phyloP scores from a whole-genome alignment of 2,888 invertebrate genomes.

The Tenthredo amoena region DNA sequence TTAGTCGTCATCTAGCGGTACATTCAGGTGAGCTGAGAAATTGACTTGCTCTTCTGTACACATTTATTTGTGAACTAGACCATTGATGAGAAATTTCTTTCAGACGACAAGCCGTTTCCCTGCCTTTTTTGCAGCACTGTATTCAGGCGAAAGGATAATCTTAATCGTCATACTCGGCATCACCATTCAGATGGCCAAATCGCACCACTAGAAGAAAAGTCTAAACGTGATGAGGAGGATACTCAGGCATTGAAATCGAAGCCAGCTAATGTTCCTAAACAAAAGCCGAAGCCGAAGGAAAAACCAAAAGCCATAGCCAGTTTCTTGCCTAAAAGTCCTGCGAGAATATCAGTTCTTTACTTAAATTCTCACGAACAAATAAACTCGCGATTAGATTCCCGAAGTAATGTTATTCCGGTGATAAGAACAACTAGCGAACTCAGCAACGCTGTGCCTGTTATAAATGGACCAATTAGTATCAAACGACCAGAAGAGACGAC shows the following conservation, averaged over 20 bases:
- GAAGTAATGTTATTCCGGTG: constrained; percentile 71
- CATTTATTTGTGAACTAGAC: background rate
- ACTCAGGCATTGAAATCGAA: background rate
- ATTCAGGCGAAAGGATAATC: constrained; percentile 89
- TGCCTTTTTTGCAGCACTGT: constrained; percentile 86
- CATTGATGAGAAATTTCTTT: constrained; percentile 61
- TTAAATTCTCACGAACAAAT: constrained; percentile 67
- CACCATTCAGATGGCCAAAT: constrained; percentile 82
- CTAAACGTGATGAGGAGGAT: background rate
- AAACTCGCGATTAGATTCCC: constrained; percentile 69
- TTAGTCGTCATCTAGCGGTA: constrained; percentile 75
- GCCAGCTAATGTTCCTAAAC: constrained; percentile 11
- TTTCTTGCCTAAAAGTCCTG: constrained; percentile 57
- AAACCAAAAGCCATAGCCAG: constrained; percentile 47
- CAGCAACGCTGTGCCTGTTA: constrained; percentile 77
- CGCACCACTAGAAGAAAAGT: constrained; percentile 54
- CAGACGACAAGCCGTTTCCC: constrained; percentile 85
- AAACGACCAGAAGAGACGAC: constrained; percentile 62
- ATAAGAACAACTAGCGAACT: constrained; percentile 71
- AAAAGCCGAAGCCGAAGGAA: constrained; percentile 57
- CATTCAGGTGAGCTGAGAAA: constrained; percentile 72
- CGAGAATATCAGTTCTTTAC: constrained; percentile 59
- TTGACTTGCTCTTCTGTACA: background rate
- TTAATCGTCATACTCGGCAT: constrained; percentile 87
- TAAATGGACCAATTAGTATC: constrained; percentile 79